phyloP scores from a whole-genome alignment of 2,797 vertebrate genomes.

The Momotus momota region DNA sequence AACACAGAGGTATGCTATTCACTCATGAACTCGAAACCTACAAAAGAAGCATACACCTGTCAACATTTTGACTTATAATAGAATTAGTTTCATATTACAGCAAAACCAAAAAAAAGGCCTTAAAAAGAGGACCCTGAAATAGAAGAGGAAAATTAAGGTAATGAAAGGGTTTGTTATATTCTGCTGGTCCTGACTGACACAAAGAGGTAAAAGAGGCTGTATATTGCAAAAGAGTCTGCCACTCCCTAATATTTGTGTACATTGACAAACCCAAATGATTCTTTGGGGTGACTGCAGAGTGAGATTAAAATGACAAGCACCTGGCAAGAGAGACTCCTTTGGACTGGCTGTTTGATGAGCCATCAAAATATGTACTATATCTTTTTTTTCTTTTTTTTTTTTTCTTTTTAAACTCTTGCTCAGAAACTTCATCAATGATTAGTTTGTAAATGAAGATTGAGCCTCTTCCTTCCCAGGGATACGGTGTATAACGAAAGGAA shows the following conservation, averaged over 20 bases:
- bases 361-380: neutral
- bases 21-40: constrained; percentile 36
- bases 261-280: neutral
- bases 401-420: neutral
- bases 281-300: neutral
- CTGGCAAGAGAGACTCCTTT: neutral
- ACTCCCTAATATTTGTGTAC: neutral
- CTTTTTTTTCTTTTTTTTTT: neutral
- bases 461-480: neutral
- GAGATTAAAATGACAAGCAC: neutral
- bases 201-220: neutral
- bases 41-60: neutral
- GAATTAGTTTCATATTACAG: constrained; percentile 21
- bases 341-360: neutral
- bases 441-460: neutral
- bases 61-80: constrained; percentile 39
- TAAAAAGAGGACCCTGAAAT: neutral
- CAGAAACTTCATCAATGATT: neutral
- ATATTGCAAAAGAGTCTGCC: neutral
- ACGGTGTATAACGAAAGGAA: neutral
- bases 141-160: neutral
- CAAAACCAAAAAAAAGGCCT: neutral
- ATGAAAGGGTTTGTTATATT: neutral
- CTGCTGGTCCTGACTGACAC: neutral
- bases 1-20: constrained; percentile 26